Percentiles rank a stretch among this genome's conserved stretches.
These are phyloP conservation scores for Haliaeetus leucogaster DNA, from an alignment of 2,113 vertebrate species.

Conservation along the genomic window DNA sequence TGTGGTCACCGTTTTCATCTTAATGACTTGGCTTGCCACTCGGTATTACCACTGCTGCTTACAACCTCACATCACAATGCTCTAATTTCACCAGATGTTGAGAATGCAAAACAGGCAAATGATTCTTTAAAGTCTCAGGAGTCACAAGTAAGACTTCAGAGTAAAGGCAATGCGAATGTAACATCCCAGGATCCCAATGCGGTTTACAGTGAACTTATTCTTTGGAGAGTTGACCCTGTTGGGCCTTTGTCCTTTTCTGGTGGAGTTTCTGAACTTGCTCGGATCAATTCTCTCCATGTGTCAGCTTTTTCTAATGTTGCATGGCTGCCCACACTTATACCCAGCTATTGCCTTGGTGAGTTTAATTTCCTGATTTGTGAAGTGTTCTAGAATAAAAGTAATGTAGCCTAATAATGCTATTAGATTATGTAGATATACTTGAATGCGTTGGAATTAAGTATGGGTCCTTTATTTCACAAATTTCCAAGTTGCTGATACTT, in stretches of 20 bases:
- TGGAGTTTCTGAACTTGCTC: constrained; percentile 94
- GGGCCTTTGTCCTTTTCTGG: constrained; percentile 94
- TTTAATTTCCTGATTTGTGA: not conserved
- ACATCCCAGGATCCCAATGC: constrained; percentile 86
- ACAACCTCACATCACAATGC: constrained; percentile 98
- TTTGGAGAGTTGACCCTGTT: constrained; percentile 98
- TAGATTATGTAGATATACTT: not conserved
- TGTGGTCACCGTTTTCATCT: constrained; percentile 99
- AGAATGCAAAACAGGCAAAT: constrained; percentile 41
- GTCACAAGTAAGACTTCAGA: constrained; percentile 57
- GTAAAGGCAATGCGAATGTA: constrained; percentile 52
- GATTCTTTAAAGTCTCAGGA: constrained; percentile 41
- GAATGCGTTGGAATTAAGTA: not conserved
- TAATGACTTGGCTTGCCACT: constrained; percentile 95
- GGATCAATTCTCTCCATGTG: constrained; percentile 95
- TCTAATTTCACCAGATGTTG: constrained; percentile 78
- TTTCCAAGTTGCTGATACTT: not conserved
- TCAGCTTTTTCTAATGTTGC: constrained; percentile 97
- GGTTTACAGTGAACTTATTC: constrained; percentile 96
- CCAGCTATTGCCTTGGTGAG: constrained; percentile 95
- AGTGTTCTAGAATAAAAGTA: not conserved
- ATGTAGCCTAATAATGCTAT: not conserved
- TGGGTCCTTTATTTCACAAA: not conserved
- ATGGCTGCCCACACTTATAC: constrained; percentile 94
- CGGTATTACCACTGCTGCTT: constrained; percentile 91